Evolutionary conservation across 2,797 vertebrate genomes (phyloP), one percentile per base, ranked within the genome.

Genomic region (Benthosema pterotum): DNA sequence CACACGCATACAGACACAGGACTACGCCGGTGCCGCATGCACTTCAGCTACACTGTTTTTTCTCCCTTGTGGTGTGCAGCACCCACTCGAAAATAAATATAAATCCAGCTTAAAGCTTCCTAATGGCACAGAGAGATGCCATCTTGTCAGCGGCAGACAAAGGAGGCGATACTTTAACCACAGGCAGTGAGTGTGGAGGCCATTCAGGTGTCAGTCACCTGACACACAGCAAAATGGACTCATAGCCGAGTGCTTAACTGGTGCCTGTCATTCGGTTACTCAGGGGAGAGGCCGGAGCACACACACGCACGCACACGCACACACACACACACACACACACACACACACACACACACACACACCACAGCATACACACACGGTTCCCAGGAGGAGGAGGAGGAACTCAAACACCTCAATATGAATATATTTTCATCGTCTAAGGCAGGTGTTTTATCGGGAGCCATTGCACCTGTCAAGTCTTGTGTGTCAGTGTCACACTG

Each of bases 121-220:
- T 79, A 76, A 75, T 87, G 83, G 80, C 74, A n/a, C n/a, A 87
- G 82, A 58, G 7, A 84, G 85, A 80, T 62, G 84, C 84, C 90
- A 90, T 86, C 77, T 85, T 91, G 90, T 92, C 92, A 91, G 69
- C 64, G 67, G 74, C 83, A 87, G 85, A 93, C 92, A 92, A 92
- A 92, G 85, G 86, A 89, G 87, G 83, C 87, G 91, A 92, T 90
- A 89, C 86, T 67, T 81, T 62, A 80, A 87, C 85, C 78, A 74
- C 75, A 77, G 79, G 69, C 65, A 19, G 77, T 82, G 87, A 88
- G 87, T 81, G 85, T 85, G 49, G 84, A 81, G 83, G 75, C 83
- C 87, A 84, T 89, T 91, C 83, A 89, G 67, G 84, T 83, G 87
- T 87, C 88, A 87, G 68, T 73, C 70, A 72, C 56, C 83, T 88